phyloP scores from a whole-genome alignment of 2,113 vertebrate genomes.

The Halcyon senegalensis region DNA sequence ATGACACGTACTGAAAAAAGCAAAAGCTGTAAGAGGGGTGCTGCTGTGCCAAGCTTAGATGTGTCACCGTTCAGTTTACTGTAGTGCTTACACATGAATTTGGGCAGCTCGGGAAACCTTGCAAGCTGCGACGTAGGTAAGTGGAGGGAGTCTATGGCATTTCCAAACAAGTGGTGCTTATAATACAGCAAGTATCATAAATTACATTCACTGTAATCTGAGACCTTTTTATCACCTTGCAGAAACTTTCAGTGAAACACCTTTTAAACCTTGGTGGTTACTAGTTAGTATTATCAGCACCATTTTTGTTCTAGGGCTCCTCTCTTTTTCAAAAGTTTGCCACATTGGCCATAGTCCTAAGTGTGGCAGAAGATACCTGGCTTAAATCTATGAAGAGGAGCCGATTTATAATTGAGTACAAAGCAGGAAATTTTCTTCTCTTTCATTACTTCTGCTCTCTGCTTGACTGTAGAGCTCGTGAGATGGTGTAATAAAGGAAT shows the following conservation, averaged over 20 bases:
- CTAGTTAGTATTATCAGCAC: not conserved
- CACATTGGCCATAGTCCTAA: not conserved
- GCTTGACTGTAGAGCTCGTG: not conserved
- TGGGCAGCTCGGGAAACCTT: not conserved
- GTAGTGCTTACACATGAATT: not conserved
- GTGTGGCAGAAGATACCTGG: not conserved
- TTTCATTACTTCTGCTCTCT: not conserved
- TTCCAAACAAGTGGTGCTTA: not conserved
- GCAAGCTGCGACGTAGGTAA: not conserved
- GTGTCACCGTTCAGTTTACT: not conserved
- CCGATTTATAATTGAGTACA: not conserved
- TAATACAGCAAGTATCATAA: not conserved
- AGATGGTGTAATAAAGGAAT: not conserved
- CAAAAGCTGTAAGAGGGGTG: not conserved
- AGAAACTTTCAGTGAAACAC: not conserved
- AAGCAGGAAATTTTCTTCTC: not conserved
- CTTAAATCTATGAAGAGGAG: not conserved
- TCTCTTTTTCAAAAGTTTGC: not conserved
- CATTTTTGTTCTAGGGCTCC: not conserved
- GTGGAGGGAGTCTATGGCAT: fast-evolving
- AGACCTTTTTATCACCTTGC: not conserved
- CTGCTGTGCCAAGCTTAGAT: not conserved
- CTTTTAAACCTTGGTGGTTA: not conserved
- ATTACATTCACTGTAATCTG: not conserved
- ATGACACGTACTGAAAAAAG: not conserved